Base-by-base conservation (phyloP, 2,888 invertebrate genomes). In the Odiellus spinosus region DNA sequence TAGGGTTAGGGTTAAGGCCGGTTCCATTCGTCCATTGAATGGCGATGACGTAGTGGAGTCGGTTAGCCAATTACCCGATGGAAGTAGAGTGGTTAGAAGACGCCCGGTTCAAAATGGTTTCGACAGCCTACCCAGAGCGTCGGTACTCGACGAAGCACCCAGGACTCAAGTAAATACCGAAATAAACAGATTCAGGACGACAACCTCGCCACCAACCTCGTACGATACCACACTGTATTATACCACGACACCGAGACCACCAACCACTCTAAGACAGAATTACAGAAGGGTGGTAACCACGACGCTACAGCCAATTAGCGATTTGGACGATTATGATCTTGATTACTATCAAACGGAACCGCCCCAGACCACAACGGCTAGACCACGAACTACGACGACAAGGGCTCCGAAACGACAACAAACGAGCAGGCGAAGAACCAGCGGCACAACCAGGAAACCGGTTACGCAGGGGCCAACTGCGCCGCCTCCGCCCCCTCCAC, bases 361-460 rank as follows among this genome's bases (percentile, higher is more conserved):
- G 8, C 26, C 26, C 10, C 18, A 15, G 18, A 38, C 38, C 15
- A 38, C 38, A 2, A 38, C 49, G 12, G 42, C 45, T 57, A 60
- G 49, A 56, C 61, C 51, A 56, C 60, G 51, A 53, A 60, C 40
- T 15, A 60, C 63, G 35, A 45, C 47, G 1, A 36, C 38, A 36
- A 5, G 17, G 15, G 18, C 38, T n/a, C 15, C 38, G 10, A 15
- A 38, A 14, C 10, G 17, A 45, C 40, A 32, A 21, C 20, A 18
- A 19, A 21, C 20, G 3, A 19, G 15, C 40, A 36, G 45, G 4
- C 15, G 17, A 36, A 5, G 15, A 38, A 4, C 38, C 14, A 35
- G n/a, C 4, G 18, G 17, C 18, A 38, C 38, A 38, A 38, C 38
- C 8, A 15, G 38, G 38, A 38, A 18, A 38, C 38, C 38, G 14